Conservation (phyloP, 1,140 invertebrate species). For the Lithobius niger region DNA sequence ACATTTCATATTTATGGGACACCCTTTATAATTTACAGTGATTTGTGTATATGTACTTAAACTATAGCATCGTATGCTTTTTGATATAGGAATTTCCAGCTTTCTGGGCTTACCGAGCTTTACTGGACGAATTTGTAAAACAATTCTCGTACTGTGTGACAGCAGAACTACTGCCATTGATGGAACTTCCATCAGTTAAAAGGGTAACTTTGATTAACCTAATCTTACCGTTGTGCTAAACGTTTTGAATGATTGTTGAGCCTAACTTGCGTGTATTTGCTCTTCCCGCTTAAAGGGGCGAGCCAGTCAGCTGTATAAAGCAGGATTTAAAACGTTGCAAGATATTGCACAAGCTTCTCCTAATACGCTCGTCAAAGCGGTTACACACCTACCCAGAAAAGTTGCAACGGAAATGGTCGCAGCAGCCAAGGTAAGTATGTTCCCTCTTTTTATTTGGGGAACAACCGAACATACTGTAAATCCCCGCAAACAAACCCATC, state of each 20-base stretch:
- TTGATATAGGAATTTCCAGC: slow-evolving; percentile 47
- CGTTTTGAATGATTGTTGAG: slow-evolving; percentile 7
- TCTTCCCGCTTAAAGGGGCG: slow-evolving; percentile 47
- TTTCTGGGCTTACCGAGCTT: slow-evolving; percentile 62
- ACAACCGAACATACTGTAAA: no score
- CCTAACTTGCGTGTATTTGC: no score
- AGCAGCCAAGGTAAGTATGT: slow-evolving; percentile 63
- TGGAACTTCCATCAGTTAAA: slow-evolving; percentile 73
- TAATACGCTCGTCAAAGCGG: slow-evolving; percentile 42
- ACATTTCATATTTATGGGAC: no score
- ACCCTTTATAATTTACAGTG: no score
- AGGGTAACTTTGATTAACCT: no score
- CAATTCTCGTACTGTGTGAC: slow-evolving; percentile 57
- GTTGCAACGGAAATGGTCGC: slow-evolving; percentile 62
- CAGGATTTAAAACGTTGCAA: slow-evolving; percentile 61
- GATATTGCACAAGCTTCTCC: slow-evolving; percentile 56
- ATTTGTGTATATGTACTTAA: no score
- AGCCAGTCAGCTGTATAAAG: slow-evolving; percentile 64
- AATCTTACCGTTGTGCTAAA: no score
- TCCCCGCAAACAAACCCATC: no score
- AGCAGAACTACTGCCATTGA: slow-evolving; percentile 56
- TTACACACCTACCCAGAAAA: slow-evolving; percentile 54
- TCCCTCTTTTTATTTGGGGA: no score
- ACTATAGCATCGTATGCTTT: no score
- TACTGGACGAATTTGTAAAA: slow-evolving; percentile 53